Evolutionary conservation across 2,888 invertebrate genomes (phyloP), one percentile per base, ranked within the genome.

Genomic region (Cremastinae sp.): DNA sequence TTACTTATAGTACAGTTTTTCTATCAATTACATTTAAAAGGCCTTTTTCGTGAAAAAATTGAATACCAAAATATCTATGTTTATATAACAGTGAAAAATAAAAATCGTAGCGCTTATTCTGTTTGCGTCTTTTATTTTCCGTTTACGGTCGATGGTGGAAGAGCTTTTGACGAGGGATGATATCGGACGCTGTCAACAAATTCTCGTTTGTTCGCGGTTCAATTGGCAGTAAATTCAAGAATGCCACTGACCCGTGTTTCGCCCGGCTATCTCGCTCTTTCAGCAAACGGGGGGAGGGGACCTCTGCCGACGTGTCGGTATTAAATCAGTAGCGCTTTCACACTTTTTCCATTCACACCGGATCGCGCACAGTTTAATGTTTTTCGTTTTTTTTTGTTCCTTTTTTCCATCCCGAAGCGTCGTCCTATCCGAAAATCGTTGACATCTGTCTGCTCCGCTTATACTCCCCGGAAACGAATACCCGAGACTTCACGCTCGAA

Each of bases 341-440:
- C 54, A n/a, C 54, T 71, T 47, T 22, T 62, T 47, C 54, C 47
- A 12, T 61, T 18, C 9, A 28, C 58, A 28, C 20, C 9, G 47
- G 5, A 53, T 12, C 22, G 16, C 22, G 56, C 36, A 45, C 4
- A 8, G 20, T 22, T 20, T 14, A n/a, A 71, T 2, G 28, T 12
- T 10, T 64, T 64, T 47, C 56, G 22, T 71, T 64, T 64, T 64
- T 71, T 71, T 71, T 71, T 64, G 62, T 20, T 62, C 62, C 64
- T 71, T 71, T 71, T 64, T 71, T 20, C 71, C 62, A 64, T 38
- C 56, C 56, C 47, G 56, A 56, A 28, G 45, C 45, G 18, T 12
- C 53, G 61, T 34, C 62, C 47, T 53, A n/a, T 7, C 62, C 28
- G 54, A n/a, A 22, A 53, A 58, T 58, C 71, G 56, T 72, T 64